Conservation (phyloP, 2,797 vertebrate species). For the Platalea minor region DNA sequence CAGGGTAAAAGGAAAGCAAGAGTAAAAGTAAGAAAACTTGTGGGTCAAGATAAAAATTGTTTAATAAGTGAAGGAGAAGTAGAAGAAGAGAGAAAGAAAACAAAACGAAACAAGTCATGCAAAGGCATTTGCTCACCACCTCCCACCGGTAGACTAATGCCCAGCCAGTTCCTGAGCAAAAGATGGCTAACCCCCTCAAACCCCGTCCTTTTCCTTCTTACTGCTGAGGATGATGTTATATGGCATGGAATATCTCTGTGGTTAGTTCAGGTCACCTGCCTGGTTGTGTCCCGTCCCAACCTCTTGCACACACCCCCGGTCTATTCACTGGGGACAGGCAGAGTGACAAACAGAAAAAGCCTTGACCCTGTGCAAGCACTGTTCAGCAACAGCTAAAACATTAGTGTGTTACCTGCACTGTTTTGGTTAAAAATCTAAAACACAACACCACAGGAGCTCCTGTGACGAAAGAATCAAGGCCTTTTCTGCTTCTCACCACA, state of each 20-base stretch:
- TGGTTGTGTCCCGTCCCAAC: neutral
- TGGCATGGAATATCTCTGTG: neutral
- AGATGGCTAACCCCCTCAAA: neutral
- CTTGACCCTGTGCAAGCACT: neutral
- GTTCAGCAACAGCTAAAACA: neutral
- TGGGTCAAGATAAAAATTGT: neutral
- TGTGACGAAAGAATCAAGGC: neutral
- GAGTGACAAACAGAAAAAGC: neutral
- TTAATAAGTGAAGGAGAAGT: neutral
- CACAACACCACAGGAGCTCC: accelerated
- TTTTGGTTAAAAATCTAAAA: neutral
- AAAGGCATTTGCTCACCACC: neutral
- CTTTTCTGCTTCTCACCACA: too few species aligned
- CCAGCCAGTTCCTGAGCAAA: neutral
- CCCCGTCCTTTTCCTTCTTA: neutral
- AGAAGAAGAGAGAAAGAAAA: neutral
- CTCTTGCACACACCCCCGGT: accelerated
- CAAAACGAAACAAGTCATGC: neutral
- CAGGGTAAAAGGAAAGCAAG: neutral
- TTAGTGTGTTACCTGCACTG: neutral
- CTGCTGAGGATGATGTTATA: neutral
- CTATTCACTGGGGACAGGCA: neutral
- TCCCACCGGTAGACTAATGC: accelerated
- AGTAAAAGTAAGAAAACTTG: neutral
- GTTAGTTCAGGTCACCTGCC: neutral